A percentile compares a stretch with the other conserved stretches of the same genome.
These are phyloP conservation scores for Acronicta psi DNA, from an alignment of 2,888 invertebrate species.

Conservation along the genomic window DNA sequence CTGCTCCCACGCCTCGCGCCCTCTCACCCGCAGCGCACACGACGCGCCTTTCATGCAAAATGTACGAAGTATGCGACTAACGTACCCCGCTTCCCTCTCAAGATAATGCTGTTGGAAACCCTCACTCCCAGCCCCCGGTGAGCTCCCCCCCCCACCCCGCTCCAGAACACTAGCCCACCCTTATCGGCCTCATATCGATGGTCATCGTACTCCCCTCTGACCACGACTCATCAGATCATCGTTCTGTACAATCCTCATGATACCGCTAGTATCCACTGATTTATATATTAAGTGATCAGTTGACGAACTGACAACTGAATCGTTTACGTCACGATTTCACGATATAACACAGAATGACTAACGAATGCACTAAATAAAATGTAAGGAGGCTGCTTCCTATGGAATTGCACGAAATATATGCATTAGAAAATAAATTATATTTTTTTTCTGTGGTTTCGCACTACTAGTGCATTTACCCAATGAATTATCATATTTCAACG, in stretches of 20 bases:
- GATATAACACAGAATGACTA: too few species aligned
- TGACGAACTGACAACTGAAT: conserved; percentile 6
- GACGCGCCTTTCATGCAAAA: conserved; percentile 81
- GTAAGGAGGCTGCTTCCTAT: too few species aligned
- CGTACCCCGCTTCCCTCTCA: conserved; percentile 75
- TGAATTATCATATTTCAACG: too few species aligned
- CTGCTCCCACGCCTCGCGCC: conserved; percentile 62
- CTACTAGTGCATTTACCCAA: too few species aligned
- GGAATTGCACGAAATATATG: too few species aligned
- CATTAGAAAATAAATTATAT: too few species aligned
- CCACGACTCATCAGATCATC: conserved; percentile 61
- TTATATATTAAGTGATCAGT: too few species aligned
- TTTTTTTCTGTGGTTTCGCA: too few species aligned
- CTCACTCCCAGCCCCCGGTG: conserved; percentile 49
- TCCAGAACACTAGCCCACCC: conserved; percentile 54
- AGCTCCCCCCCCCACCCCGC: conserved; percentile 33
- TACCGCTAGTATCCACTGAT: conserved; percentile 39
- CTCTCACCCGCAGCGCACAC: conserved; percentile 74
- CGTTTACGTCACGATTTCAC: neutral
- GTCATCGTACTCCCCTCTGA: conserved; percentile 58
- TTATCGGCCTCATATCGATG: conserved; percentile 67
- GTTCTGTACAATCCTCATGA: conserved; percentile 54
- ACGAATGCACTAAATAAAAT: too few species aligned
- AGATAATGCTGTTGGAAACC: conserved; percentile 76
- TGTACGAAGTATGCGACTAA: conserved; percentile 79